Evolutionary conservation across 2,113 vertebrate genomes (phyloP), one percentile per base, ranked within the genome.

Genomic region (Ictalurus punctatus): DNA sequence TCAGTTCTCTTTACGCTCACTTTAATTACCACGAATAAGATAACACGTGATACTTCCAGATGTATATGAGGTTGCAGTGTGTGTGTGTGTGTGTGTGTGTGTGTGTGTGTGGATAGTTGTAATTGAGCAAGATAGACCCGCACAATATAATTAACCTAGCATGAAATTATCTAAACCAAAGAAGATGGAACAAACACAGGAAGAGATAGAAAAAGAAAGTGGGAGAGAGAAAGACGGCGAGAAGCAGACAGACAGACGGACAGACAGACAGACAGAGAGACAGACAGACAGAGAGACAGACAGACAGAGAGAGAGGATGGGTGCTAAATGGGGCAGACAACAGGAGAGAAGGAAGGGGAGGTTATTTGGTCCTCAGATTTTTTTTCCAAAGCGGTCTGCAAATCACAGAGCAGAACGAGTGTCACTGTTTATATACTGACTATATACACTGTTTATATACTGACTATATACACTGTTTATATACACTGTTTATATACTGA

Each of bases 191-290:
- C 58, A 44, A 48, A 73, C 54, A 54, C 13, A 85, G 21, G 86
- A 48, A 88, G 40, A 87, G 30, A 44, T 13, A 79, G 91, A 93
- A 89, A 85, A 86, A 90, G 89, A 92, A 90, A 87, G 90, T 37
- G 16, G 59, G 84, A 90, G 90, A 92, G 86, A 90, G 85, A 92
- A 83, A 90, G 87, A 87, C 86, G 63, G 85, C 85, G 88, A 93
- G 90, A 92, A 8, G 23, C 86, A 85, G 93, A 94, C 86, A 87
- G 30, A 87, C 59, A 89, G 76, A 81, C 82, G 89, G 90, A 92
- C 85, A 90, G 89, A 25, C n/a, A n/a, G 84, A 92, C 80, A 89
- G 88, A 86, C 86, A 67, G 84, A 85, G 88, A 93, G 90, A 92
- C 4, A 44, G 40, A 40, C 1, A 40, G 37, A 40, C 1, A 40